Base-by-base conservation (phyloP, 53 echinoderm and acorn worm species). In the Mesocentrotus franciscanus region DNA sequence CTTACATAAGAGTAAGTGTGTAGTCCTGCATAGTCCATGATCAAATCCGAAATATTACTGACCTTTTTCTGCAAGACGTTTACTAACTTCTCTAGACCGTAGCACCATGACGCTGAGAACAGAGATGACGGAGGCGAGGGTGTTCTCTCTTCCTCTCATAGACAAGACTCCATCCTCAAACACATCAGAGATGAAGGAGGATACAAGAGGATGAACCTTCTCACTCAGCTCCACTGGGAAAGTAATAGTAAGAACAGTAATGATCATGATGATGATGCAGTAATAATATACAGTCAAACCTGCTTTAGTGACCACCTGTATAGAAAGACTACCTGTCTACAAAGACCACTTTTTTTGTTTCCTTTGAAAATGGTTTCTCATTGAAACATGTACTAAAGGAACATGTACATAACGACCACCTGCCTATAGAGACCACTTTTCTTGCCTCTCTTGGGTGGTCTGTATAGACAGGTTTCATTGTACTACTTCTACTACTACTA, bases 121-220 rank as follows among this genome's bases (percentile, higher is more conserved):
- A 32, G 96, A 97, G 78, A 98, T 95, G 13, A 96, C 95, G 26
- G 98, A 97, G 10, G 99, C 97, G 56, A 99, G 96, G 27, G 96
- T 95, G 89, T 95, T 96, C 95, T 99, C 98, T 83, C 96, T 96
- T 56, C 98, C 98, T 64, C 76, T 84, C 6, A 97, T 95, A 0
- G 96, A 90, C 17, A 99, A 81, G 36, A 98, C 96, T 27, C 98
- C 98, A 18, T 99, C 99, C 27, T 97, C 97, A 90, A 98, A 99
- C 59, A 98, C 96, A 92, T 96, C 96, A 55, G 95, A 90, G 56
- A 99, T 89, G 95, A 96, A 99, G 55, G 95, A 95, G 0, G 95
- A 91, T 16, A 99, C 58, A 35, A 97, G 55, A 1, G 98, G 99
- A 29, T 96, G 64, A 61, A 99, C 92, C 13, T 85, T 93, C 83